Evolutionary conservation across 2,113 vertebrate genomes (phyloP), one percentile per base, ranked within the genome.

Genomic region (Ibidorhyncha struthersii): DNA sequence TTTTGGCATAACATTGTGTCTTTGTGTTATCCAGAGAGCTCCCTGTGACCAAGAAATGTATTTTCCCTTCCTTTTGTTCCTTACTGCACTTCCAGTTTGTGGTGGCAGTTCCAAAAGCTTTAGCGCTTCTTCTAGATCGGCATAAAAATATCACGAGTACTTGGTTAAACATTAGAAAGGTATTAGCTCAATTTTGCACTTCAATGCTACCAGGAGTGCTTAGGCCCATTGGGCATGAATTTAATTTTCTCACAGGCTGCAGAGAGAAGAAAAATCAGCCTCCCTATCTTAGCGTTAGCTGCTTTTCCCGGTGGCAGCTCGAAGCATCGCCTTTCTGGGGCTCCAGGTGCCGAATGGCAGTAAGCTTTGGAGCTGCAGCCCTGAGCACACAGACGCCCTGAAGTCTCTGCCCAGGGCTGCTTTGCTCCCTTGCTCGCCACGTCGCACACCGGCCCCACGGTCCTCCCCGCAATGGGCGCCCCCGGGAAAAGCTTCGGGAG

Each of bases 131-230:
- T n/a, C 81, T 85, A 38, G 78, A 77, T 38, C 1, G n/a, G 91
- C 66, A 80, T 89, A 65, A 91, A 94, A 96, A 80, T 93, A 94
- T 62, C 86, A 85, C 7, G 14, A 89, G 89, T 34, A 27, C 94
- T 92, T 94, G 95, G 97, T 97, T 95, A 93, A 97, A 96, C 94
- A 96, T 96, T 89, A 87, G 93, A 55, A 89, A 95, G 91, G 93
- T 94, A 94, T 97, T 96, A 94, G 95, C 93, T 96, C 95, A 94
- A 55, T 96, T 96, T 97, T 97, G 94, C 95, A 96, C 94, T 97
- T 94, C 94, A 94, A 3, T 96, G 95, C 93, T 90, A 94, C 93
- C 84, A 45, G 18, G 94, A 91, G 91, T 77, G 77, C 77, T 95
- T 91, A 88, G 93, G 93, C 95, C 94, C 91, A 96, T 87, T 96